A percentile compares a stretch with the other conserved stretches of the same genome.
Evolutionary conservation across 2,113 vertebrate genomes (phyloP).

Genomic region (Protobothrops flavoviridis): DNA sequence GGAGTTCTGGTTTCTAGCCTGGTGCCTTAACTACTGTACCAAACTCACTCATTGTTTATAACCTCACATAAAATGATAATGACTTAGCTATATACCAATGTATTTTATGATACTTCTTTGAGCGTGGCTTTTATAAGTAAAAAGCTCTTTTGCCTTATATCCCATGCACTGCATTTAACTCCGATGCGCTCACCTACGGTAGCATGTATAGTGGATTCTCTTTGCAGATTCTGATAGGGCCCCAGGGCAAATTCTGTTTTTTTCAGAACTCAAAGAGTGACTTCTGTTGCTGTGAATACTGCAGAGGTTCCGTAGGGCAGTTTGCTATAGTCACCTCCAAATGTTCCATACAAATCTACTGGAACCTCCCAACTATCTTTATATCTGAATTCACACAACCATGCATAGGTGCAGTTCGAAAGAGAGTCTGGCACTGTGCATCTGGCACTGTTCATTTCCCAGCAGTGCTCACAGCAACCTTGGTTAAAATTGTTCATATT

Average conservation of each 20-base stretch:
- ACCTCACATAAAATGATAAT: background rate
- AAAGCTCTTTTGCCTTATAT: background rate
- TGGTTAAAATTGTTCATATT: constrained; percentile 32
- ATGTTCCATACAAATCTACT: background rate
- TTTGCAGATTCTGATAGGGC: background rate
- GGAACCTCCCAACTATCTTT: background rate
- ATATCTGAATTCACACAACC: background rate
- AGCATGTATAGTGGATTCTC: background rate
- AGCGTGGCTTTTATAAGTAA: background rate
- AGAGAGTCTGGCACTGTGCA: background rate
- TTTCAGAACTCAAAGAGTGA: background rate
- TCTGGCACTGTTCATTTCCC: background rate
- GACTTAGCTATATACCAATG: background rate
- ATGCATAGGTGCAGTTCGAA: background rate
- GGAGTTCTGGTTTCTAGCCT: background rate
- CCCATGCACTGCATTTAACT: background rate
- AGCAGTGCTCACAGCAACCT: accelerated
- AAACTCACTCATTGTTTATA: background rate
- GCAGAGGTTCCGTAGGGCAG: background rate
- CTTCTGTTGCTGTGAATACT: background rate
- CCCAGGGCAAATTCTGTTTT: background rate
- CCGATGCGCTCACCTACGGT: background rate
- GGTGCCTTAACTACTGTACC: background rate
- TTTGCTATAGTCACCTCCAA: background rate
- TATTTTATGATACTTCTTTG: background rate